phyloP scores from a whole-genome alignment of 2,797 vertebrate species.

The Ibycter americanus region DNA sequence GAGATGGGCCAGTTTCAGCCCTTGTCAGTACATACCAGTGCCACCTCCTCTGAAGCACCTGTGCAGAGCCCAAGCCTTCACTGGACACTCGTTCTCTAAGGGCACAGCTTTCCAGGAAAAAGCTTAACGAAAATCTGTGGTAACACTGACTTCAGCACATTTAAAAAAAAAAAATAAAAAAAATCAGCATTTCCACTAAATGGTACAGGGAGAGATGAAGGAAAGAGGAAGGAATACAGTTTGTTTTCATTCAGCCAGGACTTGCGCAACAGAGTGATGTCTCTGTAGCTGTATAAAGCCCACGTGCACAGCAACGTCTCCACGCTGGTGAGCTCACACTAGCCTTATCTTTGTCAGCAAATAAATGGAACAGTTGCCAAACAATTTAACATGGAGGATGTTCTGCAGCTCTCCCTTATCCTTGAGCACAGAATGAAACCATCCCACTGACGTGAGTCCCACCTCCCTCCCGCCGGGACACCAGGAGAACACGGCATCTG shows the following conservation, averaged over 20 bases:
- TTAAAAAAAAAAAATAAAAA: neutral
- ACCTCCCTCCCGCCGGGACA: neutral
- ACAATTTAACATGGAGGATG: neutral
- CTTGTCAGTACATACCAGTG: neutral
- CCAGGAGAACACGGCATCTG: neutral
- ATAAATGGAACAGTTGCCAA: neutral
- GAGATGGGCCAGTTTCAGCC: neutral
- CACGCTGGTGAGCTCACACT: neutral
- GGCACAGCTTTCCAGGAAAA: neutral
- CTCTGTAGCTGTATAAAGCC: neutral
- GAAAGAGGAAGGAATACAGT: neutral
- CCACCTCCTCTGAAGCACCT: neutral
- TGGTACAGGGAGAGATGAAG: neutral
- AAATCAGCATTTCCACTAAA: neutral
- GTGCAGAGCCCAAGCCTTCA: neutral
- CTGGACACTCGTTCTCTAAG: rapidly evolving
- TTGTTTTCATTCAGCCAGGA: neutral
- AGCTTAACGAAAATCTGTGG: neutral
- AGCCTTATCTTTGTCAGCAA: neutral
- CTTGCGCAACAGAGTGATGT: neutral
- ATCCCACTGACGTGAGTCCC: neutral
- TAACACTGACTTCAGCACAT: rapidly evolving
- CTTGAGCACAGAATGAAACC: neutral
- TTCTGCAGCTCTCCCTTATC: neutral
- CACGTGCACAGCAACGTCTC: neutral